phyloP scores from a whole-genome alignment of 2,797 vertebrate genomes.

The Syndactyla subalaris region DNA sequence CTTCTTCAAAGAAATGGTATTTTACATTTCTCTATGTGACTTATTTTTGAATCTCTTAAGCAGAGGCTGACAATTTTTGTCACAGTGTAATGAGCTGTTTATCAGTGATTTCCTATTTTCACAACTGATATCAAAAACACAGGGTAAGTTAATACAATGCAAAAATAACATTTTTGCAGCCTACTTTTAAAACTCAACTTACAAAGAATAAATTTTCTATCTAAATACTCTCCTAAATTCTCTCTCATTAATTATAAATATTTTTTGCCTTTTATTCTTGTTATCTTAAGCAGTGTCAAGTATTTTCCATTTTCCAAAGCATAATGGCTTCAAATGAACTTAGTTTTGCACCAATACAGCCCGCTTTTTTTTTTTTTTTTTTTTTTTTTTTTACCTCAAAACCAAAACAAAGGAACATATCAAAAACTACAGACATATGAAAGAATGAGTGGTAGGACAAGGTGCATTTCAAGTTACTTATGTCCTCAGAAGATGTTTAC shows the following conservation, averaged over 20 bases:
- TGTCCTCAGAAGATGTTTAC: slow-evolving; percentile 11
- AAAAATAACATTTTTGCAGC: background rate
- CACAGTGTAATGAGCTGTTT: slow-evolving; percentile 9
- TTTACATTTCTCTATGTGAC: background rate
- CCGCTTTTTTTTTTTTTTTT: no score
- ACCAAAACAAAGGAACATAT: background rate
- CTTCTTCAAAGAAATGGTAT: slow-evolving; percentile 2
- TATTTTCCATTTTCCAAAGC: background rate
- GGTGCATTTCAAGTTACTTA: background rate
- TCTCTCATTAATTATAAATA: background rate
- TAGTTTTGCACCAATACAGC: background rate
- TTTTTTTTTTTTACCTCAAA: background rate
- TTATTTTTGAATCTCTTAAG: background rate
- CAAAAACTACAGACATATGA: background rate
- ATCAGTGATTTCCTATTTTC: background rate
- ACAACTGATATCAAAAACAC: background rate
- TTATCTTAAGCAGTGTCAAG: background rate
- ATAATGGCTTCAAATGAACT: background rate
- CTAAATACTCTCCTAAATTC: background rate
- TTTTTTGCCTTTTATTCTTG: background rate
- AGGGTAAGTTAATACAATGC: background rate
- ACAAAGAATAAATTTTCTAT: background rate
- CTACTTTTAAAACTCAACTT: background rate
- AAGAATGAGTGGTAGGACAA: background rate
- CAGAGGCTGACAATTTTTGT: background rate